Conservation (phyloP, 2,888 invertebrate genomes). For the Lasius platythorax region DNA sequence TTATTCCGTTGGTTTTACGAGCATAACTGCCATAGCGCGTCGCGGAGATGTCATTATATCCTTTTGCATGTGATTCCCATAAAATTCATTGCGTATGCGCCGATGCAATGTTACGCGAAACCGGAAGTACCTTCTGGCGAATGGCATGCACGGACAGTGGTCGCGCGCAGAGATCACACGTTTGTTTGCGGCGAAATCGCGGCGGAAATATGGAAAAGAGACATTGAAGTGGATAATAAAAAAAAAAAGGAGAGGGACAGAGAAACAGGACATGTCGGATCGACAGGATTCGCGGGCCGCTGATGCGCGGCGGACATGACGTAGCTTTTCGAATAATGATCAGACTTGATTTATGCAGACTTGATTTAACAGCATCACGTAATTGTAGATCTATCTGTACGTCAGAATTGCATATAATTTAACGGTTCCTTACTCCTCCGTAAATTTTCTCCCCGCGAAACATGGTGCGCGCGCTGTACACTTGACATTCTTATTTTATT, state of each 20-base stretch:
- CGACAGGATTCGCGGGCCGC: slow-evolving; percentile 56
- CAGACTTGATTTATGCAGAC: slow-evolving; percentile 1
- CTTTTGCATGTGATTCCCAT: slow-evolving; percentile 67
- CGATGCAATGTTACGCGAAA: slow-evolving; percentile 60
- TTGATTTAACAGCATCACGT: slow-evolving; percentile 3
- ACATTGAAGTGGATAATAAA: slow-evolving; percentile 22
- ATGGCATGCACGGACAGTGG: slow-evolving; percentile 37
- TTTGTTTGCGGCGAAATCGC: slow-evolving; percentile 64
- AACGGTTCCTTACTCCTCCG: neutral
- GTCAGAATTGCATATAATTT: slow-evolving; percentile 11
- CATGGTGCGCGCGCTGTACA: neutral
- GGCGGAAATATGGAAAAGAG: slow-evolving; percentile 34
- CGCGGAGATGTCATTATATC: slow-evolving; percentile 48
- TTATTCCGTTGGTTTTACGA: slow-evolving; percentile 10
- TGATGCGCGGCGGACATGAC: slow-evolving; percentile 36
- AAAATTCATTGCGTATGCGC: slow-evolving; percentile 70
- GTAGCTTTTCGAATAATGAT: slow-evolving; percentile 20
- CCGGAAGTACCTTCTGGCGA: slow-evolving; percentile 55
- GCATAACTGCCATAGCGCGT: slow-evolving; percentile 5
- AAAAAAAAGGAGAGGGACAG: neutral
- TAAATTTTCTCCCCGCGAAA: neutral
- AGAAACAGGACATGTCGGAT: slow-evolving; percentile 25
- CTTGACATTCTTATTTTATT: slow-evolving; percentile 28
- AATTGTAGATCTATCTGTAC: neutral
- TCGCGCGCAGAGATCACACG: slow-evolving; percentile 2